A percentile compares a stretch with the other conserved stretches of the same genome.
phyloP scores from a whole-genome alignment of 2,888 invertebrate genomes.

The Tupiocoris notatus region DNA sequence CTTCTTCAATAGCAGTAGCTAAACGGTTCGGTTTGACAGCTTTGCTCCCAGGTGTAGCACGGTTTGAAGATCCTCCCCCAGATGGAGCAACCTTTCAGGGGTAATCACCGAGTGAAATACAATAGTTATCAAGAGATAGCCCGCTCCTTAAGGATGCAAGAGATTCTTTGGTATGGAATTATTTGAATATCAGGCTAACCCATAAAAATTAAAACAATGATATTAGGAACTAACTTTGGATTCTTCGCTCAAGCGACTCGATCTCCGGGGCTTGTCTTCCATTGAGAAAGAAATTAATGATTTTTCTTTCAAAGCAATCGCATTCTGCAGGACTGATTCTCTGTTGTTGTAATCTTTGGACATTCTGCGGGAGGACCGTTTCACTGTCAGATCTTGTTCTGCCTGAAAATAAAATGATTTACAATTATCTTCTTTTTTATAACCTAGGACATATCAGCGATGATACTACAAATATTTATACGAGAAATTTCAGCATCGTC shows the following conservation, averaged over 20 bases:
- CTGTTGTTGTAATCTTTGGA: slow-evolving; percentile 60
- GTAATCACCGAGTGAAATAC: too few relatives aligned
- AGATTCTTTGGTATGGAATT: too few relatives aligned
- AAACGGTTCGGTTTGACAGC: neutral
- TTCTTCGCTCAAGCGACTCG: slow-evolving; percentile 43
- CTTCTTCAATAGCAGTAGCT: neutral
- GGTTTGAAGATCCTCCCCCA: neutral
- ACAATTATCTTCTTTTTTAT: too few relatives aligned
- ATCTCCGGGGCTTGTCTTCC: slow-evolving; percentile 57
- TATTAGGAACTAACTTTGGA: slow-evolving; percentile 1
- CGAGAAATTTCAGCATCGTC: too few relatives aligned
- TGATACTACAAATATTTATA: too few relatives aligned
- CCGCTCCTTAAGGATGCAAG: too few relatives aligned
- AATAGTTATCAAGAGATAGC: too few relatives aligned
- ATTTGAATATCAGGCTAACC: too few relatives aligned
- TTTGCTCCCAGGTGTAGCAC: neutral
- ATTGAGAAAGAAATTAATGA: slow-evolving; percentile 58
- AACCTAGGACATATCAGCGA: too few relatives aligned
- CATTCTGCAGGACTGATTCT: slow-evolving; percentile 66
- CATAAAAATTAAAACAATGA: too few relatives aligned
- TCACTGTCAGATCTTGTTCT: slow-evolving; percentile 54
- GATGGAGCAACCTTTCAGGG: neutral
- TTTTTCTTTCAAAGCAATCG: slow-evolving; percentile 71
- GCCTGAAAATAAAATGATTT: neutral
- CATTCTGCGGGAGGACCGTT: slow-evolving; percentile 64